Evolutionary conservation across 2,888 invertebrate species (phyloP), one percentile per base, ranked within the genome.

Genomic region (Trissolcus japonicus): DNA sequence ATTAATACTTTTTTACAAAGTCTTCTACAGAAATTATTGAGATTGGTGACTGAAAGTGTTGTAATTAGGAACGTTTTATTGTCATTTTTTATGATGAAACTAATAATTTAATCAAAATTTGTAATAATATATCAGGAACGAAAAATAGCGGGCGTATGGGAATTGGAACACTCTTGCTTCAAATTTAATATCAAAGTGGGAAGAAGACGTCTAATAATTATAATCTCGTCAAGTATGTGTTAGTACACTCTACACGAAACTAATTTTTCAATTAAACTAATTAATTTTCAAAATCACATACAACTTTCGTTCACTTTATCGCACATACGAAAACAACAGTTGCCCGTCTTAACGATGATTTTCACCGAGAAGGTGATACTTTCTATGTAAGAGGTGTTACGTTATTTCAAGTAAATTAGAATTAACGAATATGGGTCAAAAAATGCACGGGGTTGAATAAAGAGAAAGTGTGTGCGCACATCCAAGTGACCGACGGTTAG

Each of bases 301-400:
- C 51, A 59, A 72, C 72, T 72, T 72, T 72, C 72, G 54, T 72
- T 65, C 25, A 59, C 6, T 72, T 72, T 57, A 59, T 63, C 54
- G 46, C 25, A 11, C 53, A 48, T 14, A 41, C 35, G 46, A 55
- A 56, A 56, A 50, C 17, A 69, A 54, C 17, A 63, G 50, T 41
- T 14, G 16, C 13, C 19, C 51, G n/a, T n/a, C n/a, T 50, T 29
- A 25, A 19, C 48, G 40, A 54, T 29, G 6, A 60, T 60, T 73
- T 73, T 61, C 51, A 50, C 61, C 40, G n/a, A 73, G 43, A 50
- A 65, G 63, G 50, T 19, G 66, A 29, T 60, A 60, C 73, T 66
- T 66, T 73, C 66, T 73, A 61, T 50, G 48, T 61, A 43, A 63
- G 14, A 61, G 29, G 66, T 66, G 56, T 66, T 73, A 73, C 66